Percentiles rank a stretch among this genome's conserved stretches.
These are phyloP conservation scores for Drosophila aff. DNA, from an alignment of 1,140 invertebrate species.

Conservation along the genomic window DNA sequence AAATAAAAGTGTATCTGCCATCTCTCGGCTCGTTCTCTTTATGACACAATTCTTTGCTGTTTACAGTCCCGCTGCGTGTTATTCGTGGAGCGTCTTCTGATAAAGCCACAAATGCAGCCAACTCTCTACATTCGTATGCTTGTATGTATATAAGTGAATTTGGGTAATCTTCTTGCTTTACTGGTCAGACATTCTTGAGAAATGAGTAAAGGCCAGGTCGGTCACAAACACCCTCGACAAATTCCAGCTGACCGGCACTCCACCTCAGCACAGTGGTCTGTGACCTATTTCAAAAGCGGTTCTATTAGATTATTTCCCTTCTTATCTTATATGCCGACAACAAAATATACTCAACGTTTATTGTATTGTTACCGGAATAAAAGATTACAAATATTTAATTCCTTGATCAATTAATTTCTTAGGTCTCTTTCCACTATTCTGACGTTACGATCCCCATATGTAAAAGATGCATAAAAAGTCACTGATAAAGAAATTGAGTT, in stretches of 20 bases:
- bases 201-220: slow-evolving; percentile 68
- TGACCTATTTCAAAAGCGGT: slow-evolving; percentile 1
- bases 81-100: slow-evolving; percentile 58
- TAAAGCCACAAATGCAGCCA: slow-evolving; percentile 51
- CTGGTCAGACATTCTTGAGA: slow-evolving; percentile 54
- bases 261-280: slow-evolving; percentile 71
- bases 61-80: slow-evolving; percentile 65
- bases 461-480: too few relatives aligned
- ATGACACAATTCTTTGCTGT: slow-evolving; percentile 79
- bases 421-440: too few relatives aligned
- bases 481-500: too few relatives aligned
- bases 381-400: too few relatives aligned
- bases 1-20: slow-evolving; percentile 42
- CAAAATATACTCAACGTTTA: background rate
- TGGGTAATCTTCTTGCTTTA: slow-evolving; percentile 32
- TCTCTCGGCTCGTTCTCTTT: slow-evolving; percentile 68
- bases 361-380: too few relatives aligned
- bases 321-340: background rate
- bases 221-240: slow-evolving; percentile 41
- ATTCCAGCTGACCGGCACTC: slow-evolving; percentile 49
- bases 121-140: slow-evolving; percentile 5
- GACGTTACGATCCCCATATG: too few relatives aligned
- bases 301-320: background rate
- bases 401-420: too few relatives aligned
- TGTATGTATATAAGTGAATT: slow-evolving; percentile 10